Evolutionary conservation across 1,140 invertebrate genomes (phyloP), one percentile per base, ranked within the genome.

Genomic region (Macrocentrus cingulum): DNA sequence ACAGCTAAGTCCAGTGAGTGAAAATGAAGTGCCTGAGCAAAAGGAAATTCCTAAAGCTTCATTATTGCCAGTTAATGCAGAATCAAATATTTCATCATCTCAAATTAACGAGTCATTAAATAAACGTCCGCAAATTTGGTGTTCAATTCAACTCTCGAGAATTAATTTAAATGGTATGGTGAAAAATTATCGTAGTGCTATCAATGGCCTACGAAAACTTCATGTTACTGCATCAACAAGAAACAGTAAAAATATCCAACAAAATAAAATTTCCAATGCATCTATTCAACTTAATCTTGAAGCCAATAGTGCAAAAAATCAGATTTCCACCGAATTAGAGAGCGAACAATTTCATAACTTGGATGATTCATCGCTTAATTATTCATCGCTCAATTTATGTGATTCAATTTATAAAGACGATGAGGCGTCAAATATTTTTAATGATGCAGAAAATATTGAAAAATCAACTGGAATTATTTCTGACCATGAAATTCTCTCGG

Each of bases 331-430:
- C 18, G 16, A 9, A 8, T 32, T 29, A 16, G n/a, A 49, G 34
- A 29, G 9, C 15, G 23, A 49, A 25, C 46, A 32, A 49, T 49
- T 49, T 16, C 18, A 13, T 32, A 16, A 49, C n/a, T 49, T 49
- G 29, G 46, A 49, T 42, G 8, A 42, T 49, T n/a, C 46, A n/a
- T n/a, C n/a, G 29, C 46, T n/a, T n/a, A n/a, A n/a, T n/a, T n/a
- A n/a, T n/a, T n/a, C n/a, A n/a, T n/a, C n/a, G 13, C 46, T 49
- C 29, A 23, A 49, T 34, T 11, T 48, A 25, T 49, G 46, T 15
- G 46, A 49, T 49, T 49, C 46, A 9, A 49, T 49, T 49, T 34
- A 32, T 16, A 49, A 49, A 16, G 46, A 49, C 20, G 23, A 49
- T 13, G 46, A 15, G 16, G 22, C n/a, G 34, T 25, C 25, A 18